Evolutionary conservation across 2,113 vertebrate species (phyloP), one percentile per base, ranked within the genome.

Genomic region (Trachemys scripta): DNA sequence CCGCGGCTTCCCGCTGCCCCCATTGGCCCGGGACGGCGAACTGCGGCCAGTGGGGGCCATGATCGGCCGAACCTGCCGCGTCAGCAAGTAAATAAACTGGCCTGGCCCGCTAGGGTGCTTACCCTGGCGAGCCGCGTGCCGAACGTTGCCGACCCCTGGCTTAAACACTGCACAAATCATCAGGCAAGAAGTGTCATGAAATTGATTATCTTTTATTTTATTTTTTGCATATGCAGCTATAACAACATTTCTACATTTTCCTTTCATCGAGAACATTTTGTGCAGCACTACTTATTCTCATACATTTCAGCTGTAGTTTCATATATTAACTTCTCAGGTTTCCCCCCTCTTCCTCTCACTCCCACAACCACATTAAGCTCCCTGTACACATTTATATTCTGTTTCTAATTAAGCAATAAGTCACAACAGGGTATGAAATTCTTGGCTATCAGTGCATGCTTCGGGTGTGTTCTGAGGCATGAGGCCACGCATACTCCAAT

Each of bases 401-500:
- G 95, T 93, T 92, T 91, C 49, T 88, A 95, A 59, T 76, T 86
- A 94, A 91, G 90, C 24, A 95, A 42, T 87, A 93, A 93, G 90
- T 86, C 79, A 90, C 0, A 1, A 83, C 85, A 93, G 56, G 91
- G 69, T 27, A n/a, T 50, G 49, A 88, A 98, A 92, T 80, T 90
- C 79, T 88, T 96, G 89, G 93, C 94, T 97, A 80, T 90, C 88
- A 20, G 75, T 85, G 47, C 79, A 92, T 91, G 82, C 94, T 94
- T 95, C 92, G 95, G 95, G 92, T 95, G 82, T 31, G 89, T 85
- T 92, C 88, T 53, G 88, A 97, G 87, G 56, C 90, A 93, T 82
- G 93, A 31, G 83, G 96, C 81, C 89, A 95, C 49, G 72, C 31
- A 93, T 75, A 72, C 81, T 83, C 94, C 96, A 47, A 92, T 93